Percentiles rank a stretch among this genome's conserved stretches.
Evolutionary conservation across 1,140 invertebrate species (phyloP).

Genomic region (Lasaia peninsularis): DNA sequence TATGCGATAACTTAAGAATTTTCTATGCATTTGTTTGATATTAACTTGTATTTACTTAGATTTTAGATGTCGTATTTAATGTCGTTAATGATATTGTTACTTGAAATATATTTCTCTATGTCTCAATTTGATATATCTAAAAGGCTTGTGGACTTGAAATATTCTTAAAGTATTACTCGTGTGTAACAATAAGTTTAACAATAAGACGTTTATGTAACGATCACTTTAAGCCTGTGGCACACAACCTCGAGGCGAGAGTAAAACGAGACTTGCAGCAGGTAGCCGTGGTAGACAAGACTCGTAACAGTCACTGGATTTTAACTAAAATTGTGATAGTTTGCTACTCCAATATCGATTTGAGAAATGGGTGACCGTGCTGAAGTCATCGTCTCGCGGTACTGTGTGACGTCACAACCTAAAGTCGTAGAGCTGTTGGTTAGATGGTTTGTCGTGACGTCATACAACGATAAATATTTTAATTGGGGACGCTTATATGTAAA

Average conservation of each 20-base stretch:
- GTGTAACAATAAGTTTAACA: background rate
- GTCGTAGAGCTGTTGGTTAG: too few species aligned
- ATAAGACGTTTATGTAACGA: background rate
- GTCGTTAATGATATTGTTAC: background rate
- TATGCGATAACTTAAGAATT: slow-evolving; percentile 4
- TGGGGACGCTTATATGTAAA: too few species aligned
- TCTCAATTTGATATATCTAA: background rate
- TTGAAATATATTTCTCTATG: background rate
- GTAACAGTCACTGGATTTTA: too few species aligned
- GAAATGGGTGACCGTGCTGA: too few species aligned
- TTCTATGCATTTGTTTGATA: slow-evolving; percentile 9
- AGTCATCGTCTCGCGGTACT: too few species aligned
- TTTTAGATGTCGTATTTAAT: background rate
- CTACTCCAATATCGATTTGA: too few species aligned
- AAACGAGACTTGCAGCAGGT: background rate
- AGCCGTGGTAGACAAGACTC: background rate
- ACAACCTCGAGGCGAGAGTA: background rate
- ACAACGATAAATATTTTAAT: too few species aligned
- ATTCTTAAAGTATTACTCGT: background rate
- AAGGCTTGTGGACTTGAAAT: background rate
- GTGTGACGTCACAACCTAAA: too few species aligned
- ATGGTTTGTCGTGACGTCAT: too few species aligned
- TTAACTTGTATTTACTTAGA: background rate
- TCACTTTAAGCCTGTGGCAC: background rate
- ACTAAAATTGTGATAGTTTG: too few species aligned